These are phyloP conservation scores for Strix occidentalis DNA, from an alignment of 2,797 vertebrate genomes.

Conservation along the genomic window DNA sequence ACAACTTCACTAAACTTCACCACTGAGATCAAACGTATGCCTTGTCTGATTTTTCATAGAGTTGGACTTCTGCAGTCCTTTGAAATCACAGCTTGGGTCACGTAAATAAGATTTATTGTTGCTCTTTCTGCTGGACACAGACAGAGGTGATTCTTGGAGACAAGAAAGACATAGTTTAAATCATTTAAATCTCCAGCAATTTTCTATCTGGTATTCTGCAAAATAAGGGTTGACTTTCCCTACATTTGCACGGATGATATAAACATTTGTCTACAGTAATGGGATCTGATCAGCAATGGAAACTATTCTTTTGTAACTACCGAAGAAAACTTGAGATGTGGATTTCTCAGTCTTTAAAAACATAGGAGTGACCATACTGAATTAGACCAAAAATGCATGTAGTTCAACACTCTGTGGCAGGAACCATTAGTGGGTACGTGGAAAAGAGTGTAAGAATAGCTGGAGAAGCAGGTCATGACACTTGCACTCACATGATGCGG, in stretches of 20 bases:
- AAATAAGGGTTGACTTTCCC: neutral
- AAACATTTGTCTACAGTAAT: neutral
- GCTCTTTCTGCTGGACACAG: neutral
- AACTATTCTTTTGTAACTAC: neutral
- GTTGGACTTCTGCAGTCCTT: neutral
- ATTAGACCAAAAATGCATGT: neutral
- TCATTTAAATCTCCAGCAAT: neutral
- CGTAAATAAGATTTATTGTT: neutral
- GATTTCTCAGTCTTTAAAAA: neutral
- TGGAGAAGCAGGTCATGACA: neutral
- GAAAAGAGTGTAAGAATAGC: neutral
- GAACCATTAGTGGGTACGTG: rapidly evolving
- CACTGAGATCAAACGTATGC: neutral
- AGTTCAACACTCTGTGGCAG: neutral
- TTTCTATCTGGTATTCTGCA: neutral
- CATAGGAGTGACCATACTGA: neutral
- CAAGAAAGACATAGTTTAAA: neutral
- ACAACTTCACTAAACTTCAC: neutral
- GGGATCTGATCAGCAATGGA: neutral
- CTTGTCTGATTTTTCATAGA: neutral
- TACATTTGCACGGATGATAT: neutral
- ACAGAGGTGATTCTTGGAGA: neutral
- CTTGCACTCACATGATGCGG: neutral
- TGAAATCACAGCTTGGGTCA: neutral
- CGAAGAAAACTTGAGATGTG: neutral